These are phyloP conservation scores for Synergus itoensis DNA, from an alignment of 2,888 invertebrate genomes.

Conservation along the genomic window DNA sequence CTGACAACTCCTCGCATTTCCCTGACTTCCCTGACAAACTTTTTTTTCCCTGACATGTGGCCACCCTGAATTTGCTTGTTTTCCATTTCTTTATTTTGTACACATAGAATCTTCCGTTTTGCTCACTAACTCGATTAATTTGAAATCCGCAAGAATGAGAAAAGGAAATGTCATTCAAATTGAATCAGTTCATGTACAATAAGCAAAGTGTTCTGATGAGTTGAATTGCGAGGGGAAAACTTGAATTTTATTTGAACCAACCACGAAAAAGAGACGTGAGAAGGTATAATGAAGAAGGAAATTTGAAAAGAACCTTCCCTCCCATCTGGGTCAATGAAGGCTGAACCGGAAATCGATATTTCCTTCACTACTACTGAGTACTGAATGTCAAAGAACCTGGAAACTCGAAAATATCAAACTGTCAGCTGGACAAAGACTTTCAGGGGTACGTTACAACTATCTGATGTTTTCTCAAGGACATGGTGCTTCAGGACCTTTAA, in stretches of 20 bases:
- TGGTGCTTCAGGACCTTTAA: not conserved
- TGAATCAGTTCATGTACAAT: constrained; percentile 23
- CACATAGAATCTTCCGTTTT: not conserved
- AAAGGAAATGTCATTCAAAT: constrained; percentile 1
- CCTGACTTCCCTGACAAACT: no score
- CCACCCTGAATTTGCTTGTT: no score
- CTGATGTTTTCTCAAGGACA: not conserved
- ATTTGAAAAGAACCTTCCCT: constrained; percentile 48
- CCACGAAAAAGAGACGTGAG: constrained; percentile 36
- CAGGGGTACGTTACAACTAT: not conserved
- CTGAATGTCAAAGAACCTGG: constrained; percentile 15
- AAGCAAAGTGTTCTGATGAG: constrained; percentile 15
- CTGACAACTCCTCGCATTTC: no score
- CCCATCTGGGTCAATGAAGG: constrained; percentile 59
- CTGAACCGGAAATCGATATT: constrained; percentile 67
- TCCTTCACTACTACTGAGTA: constrained; percentile 49
- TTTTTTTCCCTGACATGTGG: no score
- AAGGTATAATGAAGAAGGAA: constrained; percentile 39
- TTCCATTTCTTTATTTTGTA: no score
- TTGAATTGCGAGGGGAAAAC: constrained; percentile 9
- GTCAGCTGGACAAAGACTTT: constrained; percentile 39
- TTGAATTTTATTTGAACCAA: constrained; percentile 31
- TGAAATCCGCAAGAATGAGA: not conserved
- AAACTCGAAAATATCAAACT: constrained; percentile 44
- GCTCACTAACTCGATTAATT: not conserved